These are phyloP conservation scores for Phodopus roborovskii DNA, from an alignment of 2,113 vertebrate species.

Conservation along the genomic window DNA sequence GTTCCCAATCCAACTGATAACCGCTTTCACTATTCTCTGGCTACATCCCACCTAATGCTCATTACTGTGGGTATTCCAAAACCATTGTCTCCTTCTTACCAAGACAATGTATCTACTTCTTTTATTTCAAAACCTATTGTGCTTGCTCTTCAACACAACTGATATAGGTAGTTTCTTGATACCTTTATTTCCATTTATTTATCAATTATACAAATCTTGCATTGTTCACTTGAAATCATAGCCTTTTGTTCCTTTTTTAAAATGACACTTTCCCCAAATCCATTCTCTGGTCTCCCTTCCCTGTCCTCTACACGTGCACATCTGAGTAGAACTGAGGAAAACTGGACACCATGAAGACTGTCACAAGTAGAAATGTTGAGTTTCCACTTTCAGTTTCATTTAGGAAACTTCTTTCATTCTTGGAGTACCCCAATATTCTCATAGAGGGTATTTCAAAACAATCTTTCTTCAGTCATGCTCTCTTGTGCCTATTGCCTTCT, in stretches of 20 bases:
- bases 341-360: background rate
- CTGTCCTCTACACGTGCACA: background rate
- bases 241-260: background rate
- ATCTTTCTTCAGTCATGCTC: background rate
- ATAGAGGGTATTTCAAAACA: background rate
- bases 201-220: background rate
- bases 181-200: background rate
- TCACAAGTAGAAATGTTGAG: background rate
- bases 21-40: background rate
- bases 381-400: slow-evolving; percentile 11
- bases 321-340: background rate
- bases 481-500: background rate
- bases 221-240: background rate
- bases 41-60: background rate
- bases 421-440: background rate
- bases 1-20: background rate
- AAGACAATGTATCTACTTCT: background rate
- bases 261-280: background rate
- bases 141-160: background rate
- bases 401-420: slow-evolving; percentile 7
- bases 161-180: background rate
- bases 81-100: background rate
- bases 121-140: background rate
- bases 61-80: background rate
- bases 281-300: background rate